These are phyloP conservation scores for Myanophis thanlyinensis DNA, from an alignment of 2,113 vertebrate species.

Conservation along the genomic window DNA sequence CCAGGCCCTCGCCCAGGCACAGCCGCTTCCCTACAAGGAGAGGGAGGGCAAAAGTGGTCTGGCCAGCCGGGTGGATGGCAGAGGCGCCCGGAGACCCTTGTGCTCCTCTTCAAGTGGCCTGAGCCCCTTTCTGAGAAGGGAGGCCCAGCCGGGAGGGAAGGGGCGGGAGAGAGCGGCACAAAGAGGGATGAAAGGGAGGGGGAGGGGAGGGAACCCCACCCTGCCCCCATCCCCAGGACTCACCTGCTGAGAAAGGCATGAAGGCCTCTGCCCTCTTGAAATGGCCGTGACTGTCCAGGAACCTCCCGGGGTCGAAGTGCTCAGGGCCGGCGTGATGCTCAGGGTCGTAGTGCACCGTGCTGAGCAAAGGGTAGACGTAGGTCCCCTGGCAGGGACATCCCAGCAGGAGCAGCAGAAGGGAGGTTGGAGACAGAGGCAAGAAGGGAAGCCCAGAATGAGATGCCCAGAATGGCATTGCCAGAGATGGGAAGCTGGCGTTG, in stretches of 20 bases:
- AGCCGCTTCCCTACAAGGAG: slow-evolving; percentile 48
- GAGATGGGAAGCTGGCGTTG: background rate
- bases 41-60: no score
- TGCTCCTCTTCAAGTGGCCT: no score
- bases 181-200: background rate
- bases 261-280: slow-evolving; percentile 62
- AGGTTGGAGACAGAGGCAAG: no score
- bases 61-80: background rate
- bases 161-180: no score
- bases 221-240: background rate
- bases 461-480: background rate
- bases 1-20: slow-evolving; percentile 52
- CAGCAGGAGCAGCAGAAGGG: background rate
- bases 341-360: slow-evolving; percentile 56
- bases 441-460: background rate
- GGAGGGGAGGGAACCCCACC: background rate
- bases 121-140: background rate
- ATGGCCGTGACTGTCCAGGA: slow-evolving; percentile 55
- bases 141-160: background rate
- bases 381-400: slow-evolving; percentile 46
- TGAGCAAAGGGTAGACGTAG: slow-evolving; percentile 56
- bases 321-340: slow-evolving; percentile 48
- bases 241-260: slow-evolving; percentile 68
- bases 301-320: slow-evolving; percentile 60
- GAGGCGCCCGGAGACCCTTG: background rate